Conservation (phyloP, 1,140 invertebrate species). For the Neuroterus valhalla region DNA sequence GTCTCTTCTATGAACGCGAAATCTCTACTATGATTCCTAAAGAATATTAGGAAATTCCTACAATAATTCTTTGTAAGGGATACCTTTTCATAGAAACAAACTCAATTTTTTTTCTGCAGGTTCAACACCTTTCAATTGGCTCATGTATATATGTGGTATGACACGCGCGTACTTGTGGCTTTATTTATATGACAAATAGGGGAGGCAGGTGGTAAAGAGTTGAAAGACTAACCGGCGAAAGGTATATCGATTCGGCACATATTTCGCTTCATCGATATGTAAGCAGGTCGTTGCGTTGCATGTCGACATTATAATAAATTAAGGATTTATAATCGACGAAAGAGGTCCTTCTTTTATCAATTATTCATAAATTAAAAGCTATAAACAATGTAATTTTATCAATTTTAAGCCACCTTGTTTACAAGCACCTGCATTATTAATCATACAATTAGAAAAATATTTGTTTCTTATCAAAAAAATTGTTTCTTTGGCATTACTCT, state of each 20-base stretch:
- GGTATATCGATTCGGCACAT: constrained; percentile 67
- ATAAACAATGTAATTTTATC: constrained; percentile 5
- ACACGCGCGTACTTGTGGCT: constrained; percentile 42
- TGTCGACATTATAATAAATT: not conserved
- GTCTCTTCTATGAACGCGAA: no score
- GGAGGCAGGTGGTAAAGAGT: constrained; percentile 33
- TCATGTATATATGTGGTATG: not conserved
- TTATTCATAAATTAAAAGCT: not conserved
- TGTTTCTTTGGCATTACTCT: no score
- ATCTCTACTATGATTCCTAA: no score
- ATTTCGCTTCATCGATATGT: constrained; percentile 51
- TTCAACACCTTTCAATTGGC: constrained; percentile 36
- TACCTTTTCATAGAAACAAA: no score
- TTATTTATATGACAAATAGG: constrained; percentile 37
- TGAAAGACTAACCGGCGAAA: no score
- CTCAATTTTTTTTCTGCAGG: constrained; percentile 21
- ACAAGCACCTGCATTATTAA: no score
- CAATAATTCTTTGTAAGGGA: no score
- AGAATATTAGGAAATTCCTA: no score
- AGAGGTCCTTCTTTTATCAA: not conserved
- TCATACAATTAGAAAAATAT: no score
- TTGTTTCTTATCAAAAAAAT: no score
- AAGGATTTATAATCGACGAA: constrained; percentile 8
- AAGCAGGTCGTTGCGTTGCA: constrained; percentile 28
- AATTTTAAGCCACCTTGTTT: no score